Conservation (phyloP, 2,113 vertebrate genomes). For the Ictalurus furcatus region DNA sequence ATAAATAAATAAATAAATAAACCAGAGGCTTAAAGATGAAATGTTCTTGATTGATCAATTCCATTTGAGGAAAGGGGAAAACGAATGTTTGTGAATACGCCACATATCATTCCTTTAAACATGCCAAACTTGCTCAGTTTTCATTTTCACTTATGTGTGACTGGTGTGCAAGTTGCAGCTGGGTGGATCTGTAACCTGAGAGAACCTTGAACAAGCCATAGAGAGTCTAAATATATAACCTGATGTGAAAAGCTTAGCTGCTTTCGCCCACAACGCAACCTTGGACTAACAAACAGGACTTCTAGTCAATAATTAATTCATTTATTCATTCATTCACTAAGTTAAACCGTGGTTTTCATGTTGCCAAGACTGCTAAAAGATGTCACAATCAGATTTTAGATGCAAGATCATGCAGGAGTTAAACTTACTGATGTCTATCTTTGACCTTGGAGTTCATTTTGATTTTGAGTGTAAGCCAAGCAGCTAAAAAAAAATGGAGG, state of each 20-base stretch:
- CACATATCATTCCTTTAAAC: not conserved
- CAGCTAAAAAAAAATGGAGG: not conserved
- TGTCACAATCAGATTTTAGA: not conserved
- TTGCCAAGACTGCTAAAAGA: not conserved
- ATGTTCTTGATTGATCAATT: not conserved
- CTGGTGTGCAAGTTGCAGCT: not conserved
- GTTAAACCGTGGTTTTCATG: not conserved
- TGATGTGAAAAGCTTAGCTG: not conserved
- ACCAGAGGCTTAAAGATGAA: not conserved
- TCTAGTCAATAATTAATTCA: not conserved
- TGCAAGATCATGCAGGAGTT: not conserved
- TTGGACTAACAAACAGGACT: not conserved
- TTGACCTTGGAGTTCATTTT: not conserved
- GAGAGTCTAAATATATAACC: constrained; percentile 18
- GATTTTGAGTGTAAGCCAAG: not conserved
- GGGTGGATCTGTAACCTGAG: not conserved
- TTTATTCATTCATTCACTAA: not conserved
- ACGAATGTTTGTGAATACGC: not conserved
- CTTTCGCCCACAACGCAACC: not conserved
- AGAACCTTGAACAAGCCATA: not conserved
- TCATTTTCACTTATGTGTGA: not conserved
- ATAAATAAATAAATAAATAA: too few species aligned
- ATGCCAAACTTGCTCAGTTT: not conserved
- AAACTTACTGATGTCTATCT: not conserved
- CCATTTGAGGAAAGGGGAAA: not conserved